Evolutionary conservation across 53 echinoderm and acorn worm genomes (phyloP).

Genomic region (Paelopatides confundens): DNA sequence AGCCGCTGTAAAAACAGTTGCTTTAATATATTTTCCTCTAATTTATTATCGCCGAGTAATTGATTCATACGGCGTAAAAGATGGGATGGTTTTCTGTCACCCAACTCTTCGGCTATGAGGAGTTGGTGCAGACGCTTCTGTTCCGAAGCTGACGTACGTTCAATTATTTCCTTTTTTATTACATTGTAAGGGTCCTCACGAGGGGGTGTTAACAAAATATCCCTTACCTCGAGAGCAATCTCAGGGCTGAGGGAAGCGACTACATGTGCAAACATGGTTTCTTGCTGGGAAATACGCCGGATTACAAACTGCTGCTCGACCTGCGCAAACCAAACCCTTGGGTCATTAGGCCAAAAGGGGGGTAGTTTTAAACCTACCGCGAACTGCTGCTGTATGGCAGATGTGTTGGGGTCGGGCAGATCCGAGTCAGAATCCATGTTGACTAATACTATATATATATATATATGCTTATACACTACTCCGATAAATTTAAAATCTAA

Average conservation of each 20-base stretch:
- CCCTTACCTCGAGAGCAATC: conserved; percentile 17
- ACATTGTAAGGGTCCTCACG: background rate
- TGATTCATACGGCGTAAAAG: conserved; percentile 44
- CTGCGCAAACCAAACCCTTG: conserved; percentile 54
- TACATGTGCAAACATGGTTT: conserved; percentile 32
- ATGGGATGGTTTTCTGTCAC: conserved; percentile 40
- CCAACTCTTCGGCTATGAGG: conserved; percentile 50
- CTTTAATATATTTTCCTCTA: conserved; percentile 40
- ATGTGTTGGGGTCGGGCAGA: too few species aligned
- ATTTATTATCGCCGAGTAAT: background rate
- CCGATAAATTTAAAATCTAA: too few species aligned
- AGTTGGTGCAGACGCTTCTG: conserved; percentile 29
- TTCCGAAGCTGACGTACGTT: conserved; percentile 9
- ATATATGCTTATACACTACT: too few species aligned
- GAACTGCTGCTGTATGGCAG: too few species aligned
- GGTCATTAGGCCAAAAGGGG: conserved; percentile 41
- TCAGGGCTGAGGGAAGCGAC: conserved; percentile 41
- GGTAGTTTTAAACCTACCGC: conserved; percentile 1
- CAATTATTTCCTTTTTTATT: conserved; percentile 31
- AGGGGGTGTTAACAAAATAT: conserved; percentile 28
- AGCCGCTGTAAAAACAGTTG: conserved; percentile 16
- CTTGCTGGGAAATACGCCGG: conserved; percentile 6
- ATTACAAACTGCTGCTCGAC: conserved; percentile 53
- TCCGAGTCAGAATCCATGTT: too few species aligned
- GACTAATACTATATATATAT: too few species aligned